Evolutionary conservation across 1,140 invertebrate genomes (phyloP).

Genomic region (Leptinotarsa lineolata): DNA sequence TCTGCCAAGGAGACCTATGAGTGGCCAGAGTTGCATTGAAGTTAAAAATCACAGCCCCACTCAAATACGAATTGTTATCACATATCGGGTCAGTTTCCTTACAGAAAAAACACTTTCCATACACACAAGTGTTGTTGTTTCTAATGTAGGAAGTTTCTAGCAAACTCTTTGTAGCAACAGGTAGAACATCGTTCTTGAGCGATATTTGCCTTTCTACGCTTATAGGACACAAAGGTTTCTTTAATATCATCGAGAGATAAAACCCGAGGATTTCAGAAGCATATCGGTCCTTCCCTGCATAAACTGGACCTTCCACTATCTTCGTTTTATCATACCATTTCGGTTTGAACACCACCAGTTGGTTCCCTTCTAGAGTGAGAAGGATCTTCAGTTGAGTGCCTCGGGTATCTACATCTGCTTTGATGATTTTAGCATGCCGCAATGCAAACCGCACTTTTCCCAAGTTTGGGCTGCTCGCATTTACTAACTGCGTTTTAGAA

Average conservation of each 20-base stretch:
- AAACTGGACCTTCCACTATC: constrained; percentile 78
- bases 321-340: constrained; percentile 80
- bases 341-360: constrained; percentile 88
- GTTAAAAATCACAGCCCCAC: constrained; percentile 85
- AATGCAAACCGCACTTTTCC: constrained; percentile 75
- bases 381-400: constrained; percentile 91
- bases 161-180: constrained; percentile 69
- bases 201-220: constrained; percentile 78
- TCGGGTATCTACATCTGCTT: constrained; percentile 74
- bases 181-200: constrained; percentile 73
- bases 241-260: constrained; percentile 80
- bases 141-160: constrained; percentile 63
- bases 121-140: constrained; percentile 73
- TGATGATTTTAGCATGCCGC: constrained; percentile 69
- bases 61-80: constrained; percentile 67
- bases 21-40: constrained; percentile 72
- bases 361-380: constrained; percentile 74
- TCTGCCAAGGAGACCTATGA: constrained; percentile 83
- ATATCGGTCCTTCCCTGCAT: constrained; percentile 87
- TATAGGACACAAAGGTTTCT: constrained; percentile 78
- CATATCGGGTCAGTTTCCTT: constrained; percentile 62
- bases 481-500: constrained; percentile 39
- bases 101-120: constrained; percentile 90
- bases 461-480: constrained; percentile 51
- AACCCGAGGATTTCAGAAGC: constrained; percentile 96